Conservation (phyloP, 2,888 invertebrate genomes). For the Drosophila prolongata region DNA sequence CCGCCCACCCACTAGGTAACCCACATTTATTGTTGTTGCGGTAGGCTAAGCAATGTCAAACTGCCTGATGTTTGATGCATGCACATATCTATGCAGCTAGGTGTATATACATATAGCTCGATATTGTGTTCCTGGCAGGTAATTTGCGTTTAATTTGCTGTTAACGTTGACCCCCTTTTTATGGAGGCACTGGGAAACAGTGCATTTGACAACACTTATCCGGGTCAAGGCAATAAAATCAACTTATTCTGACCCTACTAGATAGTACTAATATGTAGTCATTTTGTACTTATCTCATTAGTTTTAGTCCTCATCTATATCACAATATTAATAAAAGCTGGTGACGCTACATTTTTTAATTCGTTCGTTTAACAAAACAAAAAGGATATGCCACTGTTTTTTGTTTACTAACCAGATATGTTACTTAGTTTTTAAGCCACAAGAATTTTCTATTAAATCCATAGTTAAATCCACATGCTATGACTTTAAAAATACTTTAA, state of each 20-base stretch:
- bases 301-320: too few relatives aligned
- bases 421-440: too few relatives aligned
- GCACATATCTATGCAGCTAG: slow-evolving; percentile 13
- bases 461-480: background rate
- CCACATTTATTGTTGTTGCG: slow-evolving; percentile 35
- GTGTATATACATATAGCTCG: background rate
- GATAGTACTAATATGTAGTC: background rate
- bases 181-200: slow-evolving; percentile 4
- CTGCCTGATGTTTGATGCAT: slow-evolving; percentile 48
- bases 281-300: background rate
- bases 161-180: slow-evolving; percentile 38
- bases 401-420: too few relatives aligned
- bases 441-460: too few relatives aligned
- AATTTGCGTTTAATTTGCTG: slow-evolving; percentile 38
- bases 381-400: too few relatives aligned
- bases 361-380: too few relatives aligned
- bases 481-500: background rate
- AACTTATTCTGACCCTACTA: background rate
- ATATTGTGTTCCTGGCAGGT: slow-evolving; percentile 35
- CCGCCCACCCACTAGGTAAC: slow-evolving; percentile 8
- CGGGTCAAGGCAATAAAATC: slow-evolving; percentile 18
- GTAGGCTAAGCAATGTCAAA: slow-evolving; percentile 40
- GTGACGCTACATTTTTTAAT: too few relatives aligned
- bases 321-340: too few relatives aligned
- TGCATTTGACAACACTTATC: slow-evolving; percentile 25